Evolutionary conservation across 2,113 vertebrate species (phyloP).

Genomic region (Lepisosteus osseus): DNA sequence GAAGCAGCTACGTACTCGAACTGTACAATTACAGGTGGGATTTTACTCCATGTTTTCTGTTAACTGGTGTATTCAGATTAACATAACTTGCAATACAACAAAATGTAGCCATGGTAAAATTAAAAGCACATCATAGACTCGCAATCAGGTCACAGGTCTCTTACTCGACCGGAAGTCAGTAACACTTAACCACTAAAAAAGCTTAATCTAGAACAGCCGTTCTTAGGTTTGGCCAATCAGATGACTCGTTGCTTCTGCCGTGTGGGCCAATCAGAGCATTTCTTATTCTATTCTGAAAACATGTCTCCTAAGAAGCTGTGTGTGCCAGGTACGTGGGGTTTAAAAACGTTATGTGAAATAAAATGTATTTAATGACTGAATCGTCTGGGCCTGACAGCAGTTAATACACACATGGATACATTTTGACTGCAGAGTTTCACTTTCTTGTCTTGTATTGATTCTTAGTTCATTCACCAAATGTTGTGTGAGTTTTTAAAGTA

Average conservation of each 20-base stretch:
- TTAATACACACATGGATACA: not conserved
- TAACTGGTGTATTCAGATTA: too few species aligned
- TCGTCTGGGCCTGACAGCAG: constrained; percentile 34
- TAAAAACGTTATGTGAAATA: not conserved
- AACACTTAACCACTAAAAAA: too few species aligned
- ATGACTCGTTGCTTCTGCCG: not conserved
- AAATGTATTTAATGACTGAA: constrained; percentile 34
- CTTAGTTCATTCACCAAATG: constrained; percentile 14
- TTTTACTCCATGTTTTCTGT: too few species aligned
- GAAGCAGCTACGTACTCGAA: too few species aligned
- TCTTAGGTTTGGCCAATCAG: constrained; percentile 44
- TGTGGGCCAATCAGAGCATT: constrained; percentile 42
- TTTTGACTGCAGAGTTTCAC: too few species aligned
- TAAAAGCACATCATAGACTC: too few species aligned
- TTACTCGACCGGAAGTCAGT: too few species aligned
- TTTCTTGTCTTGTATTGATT: not conserved
- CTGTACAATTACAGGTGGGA: too few species aligned
- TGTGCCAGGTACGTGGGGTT: constrained; percentile 65
- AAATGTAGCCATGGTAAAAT: too few species aligned
- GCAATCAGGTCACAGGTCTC: too few species aligned
- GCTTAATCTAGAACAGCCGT: too few species aligned
- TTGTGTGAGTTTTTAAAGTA: not conserved
- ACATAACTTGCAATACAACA: too few species aligned
- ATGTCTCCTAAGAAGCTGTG: constrained; percentile 75
- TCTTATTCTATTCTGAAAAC: constrained; percentile 51